Evolutionary conservation across 2,113 vertebrate genomes (phyloP).

Genomic region (Formicarius rufipectus): DNA sequence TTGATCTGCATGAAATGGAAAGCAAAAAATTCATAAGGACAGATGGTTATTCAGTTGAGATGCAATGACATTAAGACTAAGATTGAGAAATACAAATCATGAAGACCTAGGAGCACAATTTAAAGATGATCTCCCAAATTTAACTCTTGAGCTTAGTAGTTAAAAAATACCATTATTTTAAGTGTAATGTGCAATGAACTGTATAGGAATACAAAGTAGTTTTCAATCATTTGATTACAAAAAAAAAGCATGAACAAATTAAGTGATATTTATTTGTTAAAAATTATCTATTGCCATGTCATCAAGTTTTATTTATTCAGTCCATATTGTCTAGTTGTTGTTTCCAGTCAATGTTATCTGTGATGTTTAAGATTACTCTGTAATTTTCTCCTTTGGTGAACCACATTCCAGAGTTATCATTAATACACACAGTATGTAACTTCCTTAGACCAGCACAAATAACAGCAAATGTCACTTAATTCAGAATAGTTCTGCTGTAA

Average conservation of each 20-base stretch:
- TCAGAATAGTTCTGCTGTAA: not conserved
- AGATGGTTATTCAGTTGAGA: not conserved
- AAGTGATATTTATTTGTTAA: not conserved
- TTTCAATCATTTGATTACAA: not conserved
- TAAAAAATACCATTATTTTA: not conserved
- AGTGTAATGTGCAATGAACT: not conserved
- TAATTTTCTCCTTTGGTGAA: not conserved
- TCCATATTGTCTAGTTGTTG: not conserved
- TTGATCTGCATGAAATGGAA: not conserved
- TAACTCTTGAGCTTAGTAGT: not conserved
- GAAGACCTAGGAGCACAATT: not conserved
- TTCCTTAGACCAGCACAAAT: not conserved
- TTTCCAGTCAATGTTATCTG: not conserved
- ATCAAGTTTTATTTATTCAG: not conserved
- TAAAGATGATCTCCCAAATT: not conserved
- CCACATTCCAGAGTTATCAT: not conserved
- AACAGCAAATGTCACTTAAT: conserved; percentile 1
- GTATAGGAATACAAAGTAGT: not conserved
- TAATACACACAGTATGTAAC: not conserved
- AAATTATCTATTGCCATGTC: not conserved
- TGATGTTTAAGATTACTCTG: not conserved
- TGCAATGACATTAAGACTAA: not conserved
- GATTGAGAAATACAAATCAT: not conserved
- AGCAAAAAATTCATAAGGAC: not conserved
- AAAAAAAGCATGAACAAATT: not conserved